Conservation (phyloP, 2,797 vertebrate genomes). For the Hoplostethus atlanticus region DNA sequence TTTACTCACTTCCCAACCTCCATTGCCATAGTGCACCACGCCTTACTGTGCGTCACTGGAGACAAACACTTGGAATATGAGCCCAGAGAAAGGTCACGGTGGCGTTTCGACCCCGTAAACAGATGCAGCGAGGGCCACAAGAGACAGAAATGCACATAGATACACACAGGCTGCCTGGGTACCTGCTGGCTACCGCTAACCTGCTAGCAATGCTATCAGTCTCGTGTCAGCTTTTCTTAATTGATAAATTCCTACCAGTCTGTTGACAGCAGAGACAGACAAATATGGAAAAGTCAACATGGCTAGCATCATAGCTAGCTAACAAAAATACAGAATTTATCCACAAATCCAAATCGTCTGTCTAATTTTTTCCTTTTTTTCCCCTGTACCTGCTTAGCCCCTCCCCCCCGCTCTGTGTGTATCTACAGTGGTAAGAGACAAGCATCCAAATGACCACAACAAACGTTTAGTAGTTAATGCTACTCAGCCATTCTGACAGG, state of each 20-base stretch:
- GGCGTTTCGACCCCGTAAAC: slow-evolving; percentile 12
- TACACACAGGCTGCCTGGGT: slow-evolving; percentile 44
- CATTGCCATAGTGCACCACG: slow-evolving; percentile 3
- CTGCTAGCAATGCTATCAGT: background rate
- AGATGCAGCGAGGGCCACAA: slow-evolving; percentile 15
- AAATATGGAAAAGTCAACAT: background rate
- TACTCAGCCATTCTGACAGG: slow-evolving; percentile 28
- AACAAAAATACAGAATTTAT: background rate
- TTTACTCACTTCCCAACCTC: slow-evolving; percentile 19
- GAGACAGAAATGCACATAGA: slow-evolving; percentile 30
- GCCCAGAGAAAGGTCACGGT: slow-evolving; percentile 1
- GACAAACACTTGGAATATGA: slow-evolving; percentile 13
- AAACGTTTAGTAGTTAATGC: slow-evolving; percentile 45
- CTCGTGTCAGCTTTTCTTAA: background rate
- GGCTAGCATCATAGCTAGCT: background rate
- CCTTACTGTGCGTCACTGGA: background rate
- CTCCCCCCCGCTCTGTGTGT: slow-evolving; percentile 41
- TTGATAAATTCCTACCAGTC: background rate
- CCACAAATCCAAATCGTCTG: no score
- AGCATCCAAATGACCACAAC: slow-evolving; percentile 22
- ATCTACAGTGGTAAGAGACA: slow-evolving; percentile 39
- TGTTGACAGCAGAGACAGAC: background rate
- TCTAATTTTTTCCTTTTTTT: background rate
- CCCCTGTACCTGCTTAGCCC: background rate
- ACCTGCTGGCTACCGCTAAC: background rate